These are phyloP conservation scores for Nephrotoma guestfalica DNA, from an alignment of 2,888 invertebrate genomes.

Conservation along the genomic window DNA sequence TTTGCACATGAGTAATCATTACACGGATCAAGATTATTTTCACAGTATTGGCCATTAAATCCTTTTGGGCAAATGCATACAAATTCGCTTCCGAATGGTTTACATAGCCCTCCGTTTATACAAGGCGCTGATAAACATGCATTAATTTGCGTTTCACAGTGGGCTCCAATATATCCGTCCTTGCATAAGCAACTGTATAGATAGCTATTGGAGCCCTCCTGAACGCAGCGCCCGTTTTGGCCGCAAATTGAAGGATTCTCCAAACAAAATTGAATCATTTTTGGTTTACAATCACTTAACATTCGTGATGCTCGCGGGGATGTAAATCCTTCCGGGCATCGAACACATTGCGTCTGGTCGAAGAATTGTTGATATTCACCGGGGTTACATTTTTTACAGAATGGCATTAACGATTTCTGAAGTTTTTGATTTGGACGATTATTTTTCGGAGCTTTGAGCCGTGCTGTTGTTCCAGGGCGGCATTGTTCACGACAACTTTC, in stretches of 20 bases:
- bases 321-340: constrained; percentile 36
- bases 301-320: constrained; percentile 33
- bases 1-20: constrained; percentile 27
- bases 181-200: constrained; percentile 34
- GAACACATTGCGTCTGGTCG: constrained; percentile 39
- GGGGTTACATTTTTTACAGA: constrained; percentile 38
- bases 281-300: constrained; percentile 33
- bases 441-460: constrained; percentile 22
- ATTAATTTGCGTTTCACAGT: constrained; percentile 36
- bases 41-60: constrained; percentile 36
- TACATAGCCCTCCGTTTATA: constrained; percentile 37
- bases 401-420: constrained; percentile 38
- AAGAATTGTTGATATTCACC: constrained; percentile 45
- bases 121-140: constrained; percentile 39
- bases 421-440: constrained; percentile 19
- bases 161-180: constrained; percentile 34
- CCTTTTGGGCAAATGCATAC: constrained; percentile 36
- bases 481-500: constrained; percentile 44
- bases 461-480: constrained; percentile 36
- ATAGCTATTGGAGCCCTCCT: constrained; percentile 20
- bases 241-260: constrained; percentile 15
- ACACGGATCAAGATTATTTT: constrained; percentile 24
- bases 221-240: constrained; percentile 25
- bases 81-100: constrained; percentile 17
- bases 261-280: constrained; percentile 33